Percentiles rank a stretch among this genome's conserved stretches.
These are phyloP conservation scores for Platysteira castanea DNA, from an alignment of 2,113 vertebrate genomes.

Conservation along the genomic window DNA sequence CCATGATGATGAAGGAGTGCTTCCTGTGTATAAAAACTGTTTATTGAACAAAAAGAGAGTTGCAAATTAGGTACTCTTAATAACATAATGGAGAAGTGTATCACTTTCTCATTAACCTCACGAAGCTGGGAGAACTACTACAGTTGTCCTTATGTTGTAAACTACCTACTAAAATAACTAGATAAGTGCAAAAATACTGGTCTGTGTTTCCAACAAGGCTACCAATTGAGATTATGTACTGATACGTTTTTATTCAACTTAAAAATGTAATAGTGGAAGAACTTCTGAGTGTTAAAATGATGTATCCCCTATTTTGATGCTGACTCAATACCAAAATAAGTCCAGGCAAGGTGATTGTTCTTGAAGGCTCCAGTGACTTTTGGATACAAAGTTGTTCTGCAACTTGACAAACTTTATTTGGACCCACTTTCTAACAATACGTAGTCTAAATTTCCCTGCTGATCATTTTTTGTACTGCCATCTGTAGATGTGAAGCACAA, in stretches of 20 bases:
- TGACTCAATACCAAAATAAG: background rate
- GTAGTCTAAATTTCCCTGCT: constrained; percentile 54
- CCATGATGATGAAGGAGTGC: background rate
- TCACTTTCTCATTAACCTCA: background rate
- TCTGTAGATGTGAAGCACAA: constrained; percentile 39
- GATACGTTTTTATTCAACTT: background rate
- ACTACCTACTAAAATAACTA: background rate
- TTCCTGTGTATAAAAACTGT: background rate
- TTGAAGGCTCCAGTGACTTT: background rate
- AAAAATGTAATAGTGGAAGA: background rate
- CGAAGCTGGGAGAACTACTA: background rate
- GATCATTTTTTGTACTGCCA: constrained; percentile 45
- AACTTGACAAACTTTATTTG: constrained; percentile 15
- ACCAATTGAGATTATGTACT: background rate
- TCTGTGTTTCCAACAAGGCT: background rate
- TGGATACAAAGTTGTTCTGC: background rate
- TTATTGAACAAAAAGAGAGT: background rate
- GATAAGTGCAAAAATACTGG: background rate
- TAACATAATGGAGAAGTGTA: background rate
- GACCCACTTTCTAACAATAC: constrained; percentile 29
- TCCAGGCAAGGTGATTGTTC: background rate
- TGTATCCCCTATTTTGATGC: background rate
- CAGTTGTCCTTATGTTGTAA: background rate
- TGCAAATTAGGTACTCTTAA: background rate
- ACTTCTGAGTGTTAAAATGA: background rate